phyloP scores from a whole-genome alignment of 2,113 vertebrate species.

The Nettapus auritus region DNA sequence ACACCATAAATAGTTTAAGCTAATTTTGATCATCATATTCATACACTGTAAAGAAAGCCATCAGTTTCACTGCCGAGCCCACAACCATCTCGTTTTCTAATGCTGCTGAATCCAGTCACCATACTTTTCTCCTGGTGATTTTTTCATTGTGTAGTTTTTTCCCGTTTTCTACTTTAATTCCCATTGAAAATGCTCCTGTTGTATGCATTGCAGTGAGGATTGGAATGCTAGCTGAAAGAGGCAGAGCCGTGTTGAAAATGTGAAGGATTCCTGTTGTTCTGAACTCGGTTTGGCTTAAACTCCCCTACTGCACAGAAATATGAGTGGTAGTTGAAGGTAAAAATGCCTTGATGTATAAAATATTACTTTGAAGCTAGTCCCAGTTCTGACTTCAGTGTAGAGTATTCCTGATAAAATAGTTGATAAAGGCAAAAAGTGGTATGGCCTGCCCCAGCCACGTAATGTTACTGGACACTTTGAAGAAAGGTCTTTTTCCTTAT shows the following conservation, averaged over 20 bases:
- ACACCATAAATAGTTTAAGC: background rate
- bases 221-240: constrained; percentile 6
- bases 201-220: background rate
- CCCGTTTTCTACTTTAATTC: background rate
- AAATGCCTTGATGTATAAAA: background rate
- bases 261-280: constrained; percentile 34
- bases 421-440: background rate
- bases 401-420: background rate
- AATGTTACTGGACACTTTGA: background rate
- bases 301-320: background rate
- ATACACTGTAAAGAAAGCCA: background rate
- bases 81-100: background rate
- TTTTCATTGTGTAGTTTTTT: background rate
- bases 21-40: background rate
- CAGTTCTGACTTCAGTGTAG: background rate
- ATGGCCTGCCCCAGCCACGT: background rate
- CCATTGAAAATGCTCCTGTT: background rate
- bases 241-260: background rate
- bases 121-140: background rate
- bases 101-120: background rate
- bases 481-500: background rate
- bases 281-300: background rate
- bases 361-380: background rate
- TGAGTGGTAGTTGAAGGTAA: background rate
- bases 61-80: background rate